Evolutionary conservation across 2,113 vertebrate species (phyloP).

Genomic region (Trachemys scripta): DNA sequence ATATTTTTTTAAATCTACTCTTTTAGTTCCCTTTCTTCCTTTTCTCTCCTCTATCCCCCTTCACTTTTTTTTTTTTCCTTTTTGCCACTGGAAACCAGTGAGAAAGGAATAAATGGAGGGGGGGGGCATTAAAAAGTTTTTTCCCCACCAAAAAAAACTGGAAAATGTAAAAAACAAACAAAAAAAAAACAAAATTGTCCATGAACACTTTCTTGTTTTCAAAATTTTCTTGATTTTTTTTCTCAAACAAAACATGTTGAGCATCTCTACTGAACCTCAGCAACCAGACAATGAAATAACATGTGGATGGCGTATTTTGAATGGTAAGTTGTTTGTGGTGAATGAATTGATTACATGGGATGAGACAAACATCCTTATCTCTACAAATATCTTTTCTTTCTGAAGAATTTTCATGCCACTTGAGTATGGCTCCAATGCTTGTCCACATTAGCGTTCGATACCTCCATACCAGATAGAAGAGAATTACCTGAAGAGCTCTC

Average conservation of each 20-base stretch:
- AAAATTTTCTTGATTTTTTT: background rate
- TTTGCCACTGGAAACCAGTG: background rate
- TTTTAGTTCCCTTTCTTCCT: background rate
- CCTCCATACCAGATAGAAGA: background rate
- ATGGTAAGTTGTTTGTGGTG: background rate
- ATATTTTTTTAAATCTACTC: background rate
- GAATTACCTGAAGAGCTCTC: background rate
- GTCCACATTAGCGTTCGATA: background rate
- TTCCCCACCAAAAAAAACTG: background rate
- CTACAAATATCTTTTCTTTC: background rate
- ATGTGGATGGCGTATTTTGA: background rate
- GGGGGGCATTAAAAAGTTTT: background rate
- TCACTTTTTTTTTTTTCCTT: background rate
- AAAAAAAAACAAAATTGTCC: background rate
- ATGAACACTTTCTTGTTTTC: background rate
- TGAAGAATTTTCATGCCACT: background rate
- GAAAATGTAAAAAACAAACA: background rate
- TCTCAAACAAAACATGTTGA: background rate
- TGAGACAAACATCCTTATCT: background rate
- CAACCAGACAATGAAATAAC: background rate
- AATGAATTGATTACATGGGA: background rate
- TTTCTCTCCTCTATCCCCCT: background rate
- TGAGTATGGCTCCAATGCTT: background rate
- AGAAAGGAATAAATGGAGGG: background rate
- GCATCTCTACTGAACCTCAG: background rate